Base-by-base conservation (phyloP, 1,140 invertebrate genomes). In the Oscheius sp. region DNA sequence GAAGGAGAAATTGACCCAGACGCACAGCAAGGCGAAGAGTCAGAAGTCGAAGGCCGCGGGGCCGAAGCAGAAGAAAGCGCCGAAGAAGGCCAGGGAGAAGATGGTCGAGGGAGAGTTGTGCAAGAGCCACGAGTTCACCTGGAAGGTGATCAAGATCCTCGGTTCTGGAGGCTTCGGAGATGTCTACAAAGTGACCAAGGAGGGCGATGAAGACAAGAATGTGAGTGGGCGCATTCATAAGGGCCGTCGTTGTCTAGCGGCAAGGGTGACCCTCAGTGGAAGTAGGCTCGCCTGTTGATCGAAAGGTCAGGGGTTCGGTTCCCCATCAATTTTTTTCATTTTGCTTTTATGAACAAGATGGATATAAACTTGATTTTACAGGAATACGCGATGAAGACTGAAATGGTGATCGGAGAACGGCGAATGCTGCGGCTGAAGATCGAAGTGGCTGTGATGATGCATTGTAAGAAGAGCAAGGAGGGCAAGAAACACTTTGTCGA, bases 401-500 rank as follows among this genome's bases (percentile, higher is more conserved):
- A 71, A 35, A 52, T 59, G 18, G 69, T 42, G 38, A 34, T 35
- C n/a, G 69, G 69, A 0, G 69, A 71, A 3, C 63, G 52, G 28
- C 35, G 69, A 10, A 49, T 61, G 23, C 29, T 71, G 26, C 59
- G 69, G 35, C 69, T 71, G 38, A 71, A 71, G 42, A 64, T 71
- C 61, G 69, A 71, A 49, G 69, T 64, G 3, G 38, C 23, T 3
- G 58, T 58, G 38, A 46, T 71, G 69, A 52, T 64, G 58, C 10
- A 46, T 20, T 61, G 38, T 23, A 58, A 42, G 3, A 46, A 71
- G 35, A 35, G 38, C 28, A 63, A 64, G 59, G 64, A 71, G 29
- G 64, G 58, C 59, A 71, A 49, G 32, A n/a, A n/a, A n/a, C 58
- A 71, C 26, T 71, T 71, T n/a, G 58, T 71, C 7, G 69, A 71